Evolutionary conservation across 2,113 vertebrate genomes (phyloP).

Genomic region (Entelurus aequoreus): DNA sequence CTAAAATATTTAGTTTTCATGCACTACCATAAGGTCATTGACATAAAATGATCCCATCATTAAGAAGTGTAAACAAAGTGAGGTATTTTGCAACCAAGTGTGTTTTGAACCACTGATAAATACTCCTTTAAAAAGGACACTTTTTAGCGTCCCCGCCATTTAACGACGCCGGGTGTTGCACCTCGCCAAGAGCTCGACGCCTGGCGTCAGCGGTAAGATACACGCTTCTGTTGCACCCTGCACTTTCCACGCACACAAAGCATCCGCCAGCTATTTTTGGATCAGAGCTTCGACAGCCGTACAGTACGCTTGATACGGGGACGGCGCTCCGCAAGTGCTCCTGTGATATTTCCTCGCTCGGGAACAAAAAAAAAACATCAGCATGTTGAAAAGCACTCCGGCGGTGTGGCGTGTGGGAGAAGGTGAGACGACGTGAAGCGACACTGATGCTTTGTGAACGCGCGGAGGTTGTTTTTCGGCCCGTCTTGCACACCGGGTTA

Average conservation of each 20-base stretch:
- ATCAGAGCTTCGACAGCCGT: slow-evolving; percentile 2
- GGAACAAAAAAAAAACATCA: slow-evolving; percentile 1
- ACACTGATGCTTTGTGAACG: slow-evolving; percentile 1
- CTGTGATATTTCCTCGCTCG: slow-evolving; percentile 2
- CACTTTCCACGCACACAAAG: slow-evolving; percentile 9
- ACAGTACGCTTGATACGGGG: neutral
- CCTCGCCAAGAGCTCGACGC: neutral
- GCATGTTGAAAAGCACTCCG: slow-evolving; percentile 3
- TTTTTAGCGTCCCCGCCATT: neutral
- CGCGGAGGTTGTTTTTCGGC: neutral
- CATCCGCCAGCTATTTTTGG: neutral
- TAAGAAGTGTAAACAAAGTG: too few species aligned
- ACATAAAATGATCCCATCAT: too few species aligned
- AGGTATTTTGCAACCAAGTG: too few species aligned
- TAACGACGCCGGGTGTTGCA: neutral
- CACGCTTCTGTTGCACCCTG: neutral
- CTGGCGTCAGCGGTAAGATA: neutral
- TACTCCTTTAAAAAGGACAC: neutral
- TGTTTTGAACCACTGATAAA: too few species aligned
- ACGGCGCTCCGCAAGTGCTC: neutral
- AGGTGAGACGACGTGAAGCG: slow-evolving; percentile 11
- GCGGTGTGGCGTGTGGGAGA: slow-evolving; percentile 15
- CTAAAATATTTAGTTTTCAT: too few species aligned
- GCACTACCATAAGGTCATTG: too few species aligned
- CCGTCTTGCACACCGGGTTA: too few species aligned